Evolutionary conservation across 2,888 invertebrate species (phyloP).

Genomic region (Enchytraeus crypticus): DNA sequence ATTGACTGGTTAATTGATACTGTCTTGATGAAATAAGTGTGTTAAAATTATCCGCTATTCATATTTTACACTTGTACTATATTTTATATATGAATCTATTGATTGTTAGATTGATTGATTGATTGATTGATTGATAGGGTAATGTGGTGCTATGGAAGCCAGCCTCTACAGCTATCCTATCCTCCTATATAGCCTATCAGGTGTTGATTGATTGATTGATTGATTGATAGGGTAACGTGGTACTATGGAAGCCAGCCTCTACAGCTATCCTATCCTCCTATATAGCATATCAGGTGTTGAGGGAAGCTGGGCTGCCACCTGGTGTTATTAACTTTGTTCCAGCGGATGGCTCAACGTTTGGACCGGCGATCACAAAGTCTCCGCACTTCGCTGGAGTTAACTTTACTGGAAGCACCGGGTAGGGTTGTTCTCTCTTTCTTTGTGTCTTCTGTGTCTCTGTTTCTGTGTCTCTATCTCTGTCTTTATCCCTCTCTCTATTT

Average conservation of each 20-base stretch:
- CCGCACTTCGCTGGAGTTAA: constrained; percentile 84
- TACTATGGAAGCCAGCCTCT: constrained; percentile 97
- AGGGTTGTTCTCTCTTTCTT: constrained; percentile 26
- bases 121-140: no score
- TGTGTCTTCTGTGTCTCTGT: no score
- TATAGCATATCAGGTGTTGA: constrained; percentile 67
- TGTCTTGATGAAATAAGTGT: no score
- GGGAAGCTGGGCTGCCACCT: constrained; percentile 89
- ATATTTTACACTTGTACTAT: no score
- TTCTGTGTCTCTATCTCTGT: no score
- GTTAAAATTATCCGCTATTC: no score
- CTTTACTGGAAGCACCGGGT: constrained; percentile 94
- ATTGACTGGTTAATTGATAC: no score
- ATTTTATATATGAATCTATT: no score
- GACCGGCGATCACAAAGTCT: constrained; percentile 75
- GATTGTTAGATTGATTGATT: no score
- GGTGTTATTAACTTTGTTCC: constrained; percentile 97
- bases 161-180: constrained; percentile 88
- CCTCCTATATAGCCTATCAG: constrained; percentile 73
- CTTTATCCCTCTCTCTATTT: no score
- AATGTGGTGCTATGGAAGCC: constrained; percentile 96
- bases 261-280: constrained; percentile 92
- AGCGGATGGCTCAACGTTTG: constrained; percentile 88
- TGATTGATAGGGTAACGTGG: constrained; percentile 87
- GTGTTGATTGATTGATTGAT: no score